These are phyloP conservation scores for Apodemus sylvaticus DNA, from an alignment of 2,113 vertebrate genomes.

Conservation along the genomic window DNA sequence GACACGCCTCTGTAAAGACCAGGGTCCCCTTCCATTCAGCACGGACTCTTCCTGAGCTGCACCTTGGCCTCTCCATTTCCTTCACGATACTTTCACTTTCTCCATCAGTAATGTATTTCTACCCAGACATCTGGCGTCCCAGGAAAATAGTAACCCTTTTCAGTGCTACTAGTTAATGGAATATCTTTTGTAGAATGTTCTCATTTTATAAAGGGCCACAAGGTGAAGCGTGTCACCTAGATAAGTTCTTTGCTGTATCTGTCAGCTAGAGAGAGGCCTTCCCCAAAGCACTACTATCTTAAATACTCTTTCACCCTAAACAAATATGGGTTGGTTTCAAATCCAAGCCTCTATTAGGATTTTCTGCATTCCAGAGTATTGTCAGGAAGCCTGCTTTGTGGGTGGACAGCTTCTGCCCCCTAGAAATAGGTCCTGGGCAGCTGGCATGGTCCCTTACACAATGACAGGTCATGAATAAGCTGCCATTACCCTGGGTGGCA, in stretches of 20 bases:
- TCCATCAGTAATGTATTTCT: neutral
- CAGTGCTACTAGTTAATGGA: neutral
- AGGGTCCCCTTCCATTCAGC: neutral
- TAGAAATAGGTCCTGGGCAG: neutral
- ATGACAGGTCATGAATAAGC: neutral
- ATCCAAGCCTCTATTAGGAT: neutral
- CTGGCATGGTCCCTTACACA: neutral
- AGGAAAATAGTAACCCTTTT: constrained; percentile 23
- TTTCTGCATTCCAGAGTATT: neutral
- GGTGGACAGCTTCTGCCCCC: neutral
- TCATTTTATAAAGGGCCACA: neutral
- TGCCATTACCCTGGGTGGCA: constrained; percentile 11
- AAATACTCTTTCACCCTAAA: constrained; percentile 13
- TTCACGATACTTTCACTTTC: neutral
- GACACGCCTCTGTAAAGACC: neutral
- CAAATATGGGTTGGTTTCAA: constrained; percentile 40
- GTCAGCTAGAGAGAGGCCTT: neutral
- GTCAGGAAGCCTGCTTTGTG: neutral
- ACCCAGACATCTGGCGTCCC: neutral
- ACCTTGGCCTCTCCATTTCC: neutral
- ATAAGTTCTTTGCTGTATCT: neutral
- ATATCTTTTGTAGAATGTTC: neutral
- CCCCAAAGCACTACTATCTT: neutral
- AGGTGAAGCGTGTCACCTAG: neutral
- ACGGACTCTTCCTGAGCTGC: too few relatives aligned